A percentile compares a stretch with the other conserved stretches of the same genome.
These are phyloP conservation scores for Varanus komodoensis DNA, from an alignment of 2,113 vertebrate species.

Conservation along the genomic window DNA sequence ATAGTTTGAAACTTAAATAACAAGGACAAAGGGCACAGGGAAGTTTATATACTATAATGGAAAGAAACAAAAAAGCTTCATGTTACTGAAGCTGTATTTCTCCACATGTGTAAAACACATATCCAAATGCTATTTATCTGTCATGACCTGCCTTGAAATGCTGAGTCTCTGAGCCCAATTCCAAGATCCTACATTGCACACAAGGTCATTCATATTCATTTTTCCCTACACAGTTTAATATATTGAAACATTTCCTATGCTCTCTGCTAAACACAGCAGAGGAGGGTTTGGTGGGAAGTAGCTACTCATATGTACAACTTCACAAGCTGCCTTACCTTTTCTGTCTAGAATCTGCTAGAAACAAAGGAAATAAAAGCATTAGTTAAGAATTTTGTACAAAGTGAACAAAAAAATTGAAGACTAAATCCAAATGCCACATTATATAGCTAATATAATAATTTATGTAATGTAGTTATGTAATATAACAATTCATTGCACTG, in stretches of 20 bases:
- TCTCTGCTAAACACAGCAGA: neutral
- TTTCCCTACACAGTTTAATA: neutral
- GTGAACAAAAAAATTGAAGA: constrained; percentile 39
- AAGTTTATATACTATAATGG: neutral
- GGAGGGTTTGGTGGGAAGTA: neutral
- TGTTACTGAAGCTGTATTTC: neutral
- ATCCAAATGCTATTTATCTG: too few species aligned
- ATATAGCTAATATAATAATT: neutral
- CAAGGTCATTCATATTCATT: neutral
- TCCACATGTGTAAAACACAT: neutral
- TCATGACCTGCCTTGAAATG: neutral
- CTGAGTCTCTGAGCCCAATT: neutral
- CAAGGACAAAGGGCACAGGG: neutral
- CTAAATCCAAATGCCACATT: constrained; percentile 5
- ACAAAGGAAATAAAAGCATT: constrained; percentile 50
- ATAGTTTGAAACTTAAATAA: neutral
- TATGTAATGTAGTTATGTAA: too few species aligned
- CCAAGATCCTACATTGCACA: neutral
- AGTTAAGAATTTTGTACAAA: constrained; percentile 14
- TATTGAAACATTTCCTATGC: constrained; percentile 18
- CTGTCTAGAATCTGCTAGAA: constrained; percentile 29
- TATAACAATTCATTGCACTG: neutral
- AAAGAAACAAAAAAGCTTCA: neutral
- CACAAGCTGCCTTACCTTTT: constrained; percentile 26
- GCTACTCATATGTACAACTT: neutral